These are phyloP conservation scores for Candidula unifasciata DNA, from an alignment of 2,888 invertebrate genomes.

Conservation along the genomic window DNA sequence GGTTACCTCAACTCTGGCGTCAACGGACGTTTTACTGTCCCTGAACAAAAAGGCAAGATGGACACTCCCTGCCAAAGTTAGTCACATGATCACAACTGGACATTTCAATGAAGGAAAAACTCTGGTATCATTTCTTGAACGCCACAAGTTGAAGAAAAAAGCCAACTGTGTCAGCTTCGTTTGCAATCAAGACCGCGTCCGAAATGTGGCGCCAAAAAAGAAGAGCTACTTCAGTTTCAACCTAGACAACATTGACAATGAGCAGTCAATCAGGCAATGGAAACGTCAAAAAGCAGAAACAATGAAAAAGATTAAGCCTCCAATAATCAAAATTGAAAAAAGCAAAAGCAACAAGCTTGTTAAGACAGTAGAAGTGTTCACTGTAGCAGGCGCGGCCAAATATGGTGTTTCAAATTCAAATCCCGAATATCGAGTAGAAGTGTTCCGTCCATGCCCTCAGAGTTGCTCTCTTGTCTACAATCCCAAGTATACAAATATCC, in stretches of 20 bases:
- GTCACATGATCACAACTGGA: constrained; percentile 53
- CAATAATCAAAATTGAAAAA: not conserved
- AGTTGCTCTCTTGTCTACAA: constrained; percentile 56
- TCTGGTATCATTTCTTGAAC: constrained; percentile 50
- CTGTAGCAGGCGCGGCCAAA: not conserved
- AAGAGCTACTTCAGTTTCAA: constrained; percentile 50
- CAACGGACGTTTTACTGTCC: constrained; percentile 59
- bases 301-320: not conserved
- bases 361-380: constrained; percentile 15
- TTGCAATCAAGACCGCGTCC: constrained; percentile 41
- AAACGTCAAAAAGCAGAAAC: constrained; percentile 19
- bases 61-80: constrained; percentile 61
- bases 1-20: constrained; percentile 9
- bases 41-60: constrained; percentile 69
- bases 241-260: constrained; percentile 17
- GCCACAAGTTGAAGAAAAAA: constrained; percentile 55
- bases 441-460: constrained; percentile 53
- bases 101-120: constrained; percentile 21
- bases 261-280: constrained; percentile 19
- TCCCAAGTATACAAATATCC: constrained; percentile 52
- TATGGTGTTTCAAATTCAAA: not conserved
- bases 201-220: constrained; percentile 20
- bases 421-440: constrained; percentile 48
- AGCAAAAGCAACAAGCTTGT: not conserved
- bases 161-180: constrained; percentile 54